Conservation (phyloP, 1,140 invertebrate species). For the Heliconius eleuchia region DNA sequence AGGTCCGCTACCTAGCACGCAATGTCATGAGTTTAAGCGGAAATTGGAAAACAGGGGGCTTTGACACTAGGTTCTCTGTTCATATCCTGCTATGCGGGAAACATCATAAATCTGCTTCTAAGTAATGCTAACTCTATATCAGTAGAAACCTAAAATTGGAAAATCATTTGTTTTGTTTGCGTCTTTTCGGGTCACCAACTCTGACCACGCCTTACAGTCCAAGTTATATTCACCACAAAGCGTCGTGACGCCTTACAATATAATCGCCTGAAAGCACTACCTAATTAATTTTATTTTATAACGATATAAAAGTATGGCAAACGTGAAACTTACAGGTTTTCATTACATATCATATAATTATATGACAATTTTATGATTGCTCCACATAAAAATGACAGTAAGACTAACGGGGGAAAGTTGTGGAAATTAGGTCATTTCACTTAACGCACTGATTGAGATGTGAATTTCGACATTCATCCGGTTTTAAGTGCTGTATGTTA, state of each 20-base stretch:
- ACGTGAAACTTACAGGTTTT: neutral
- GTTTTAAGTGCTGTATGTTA: neutral
- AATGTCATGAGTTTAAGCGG: no score
- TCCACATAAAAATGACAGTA: constrained; percentile 1
- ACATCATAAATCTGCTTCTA: no score
- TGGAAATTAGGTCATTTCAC: constrained; percentile 20
- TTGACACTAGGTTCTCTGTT: no score
- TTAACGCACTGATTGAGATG: constrained; percentile 20
- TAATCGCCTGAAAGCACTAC: neutral
- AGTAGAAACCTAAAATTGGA: no score
- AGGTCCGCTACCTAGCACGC: no score
- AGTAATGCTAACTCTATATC: no score
- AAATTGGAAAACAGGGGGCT: no score
- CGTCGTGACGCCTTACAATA: neutral
- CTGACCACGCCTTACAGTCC: no score
- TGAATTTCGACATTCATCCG: constrained; percentile 3
- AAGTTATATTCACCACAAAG: no score
- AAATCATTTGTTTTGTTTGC: no score
- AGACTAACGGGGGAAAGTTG: constrained; percentile 11
- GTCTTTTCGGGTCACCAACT: no score
- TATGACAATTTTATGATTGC: neutral
- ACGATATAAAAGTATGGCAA: neutral
- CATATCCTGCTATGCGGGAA: no score
- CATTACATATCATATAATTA: neutral
- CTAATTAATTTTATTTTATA: neutral